phyloP scores from a whole-genome alignment of 2,113 vertebrate species.

The Tetrax tetrax region DNA sequence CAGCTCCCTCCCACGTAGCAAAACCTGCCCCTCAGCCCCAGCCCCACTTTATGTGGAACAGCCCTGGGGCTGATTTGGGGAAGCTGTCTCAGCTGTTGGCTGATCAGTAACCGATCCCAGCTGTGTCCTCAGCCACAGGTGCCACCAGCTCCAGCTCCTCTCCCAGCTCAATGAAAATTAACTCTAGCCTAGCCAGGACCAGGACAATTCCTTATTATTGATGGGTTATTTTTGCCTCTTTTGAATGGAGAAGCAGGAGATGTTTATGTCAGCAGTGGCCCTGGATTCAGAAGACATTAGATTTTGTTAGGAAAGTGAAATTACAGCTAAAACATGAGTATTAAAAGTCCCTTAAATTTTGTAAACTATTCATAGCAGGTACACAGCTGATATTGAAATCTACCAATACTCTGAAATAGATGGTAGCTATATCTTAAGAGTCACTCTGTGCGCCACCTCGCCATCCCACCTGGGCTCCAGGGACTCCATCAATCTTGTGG shows the following conservation, averaged over 20 bases:
- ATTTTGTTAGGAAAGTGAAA: neutral
- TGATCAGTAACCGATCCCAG: no score
- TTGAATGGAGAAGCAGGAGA: neutral
- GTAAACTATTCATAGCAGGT: neutral
- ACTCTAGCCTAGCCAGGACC: no score
- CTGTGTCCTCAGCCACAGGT: no score
- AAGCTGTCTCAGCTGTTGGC: no score
- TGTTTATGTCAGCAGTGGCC: neutral
- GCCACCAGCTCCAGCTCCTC: no score
- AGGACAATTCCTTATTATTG: neutral
- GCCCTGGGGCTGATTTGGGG: no score
- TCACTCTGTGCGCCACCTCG: neutral
- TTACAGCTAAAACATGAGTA: neutral
- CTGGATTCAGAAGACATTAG: neutral
- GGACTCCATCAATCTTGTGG: constrained; percentile 15
- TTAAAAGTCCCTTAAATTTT: neutral
- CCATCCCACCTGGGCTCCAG: neutral
- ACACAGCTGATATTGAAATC: neutral
- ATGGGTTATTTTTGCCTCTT: neutral
- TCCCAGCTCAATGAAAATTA: no score
- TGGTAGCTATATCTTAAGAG: neutral
- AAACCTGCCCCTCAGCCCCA: no score
- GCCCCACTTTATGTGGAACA: no score
- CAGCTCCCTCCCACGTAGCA: no score
- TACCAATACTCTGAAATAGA: neutral